These are phyloP conservation scores for Leontocebus nigricollis DNA, from an alignment of 2,797 vertebrate species.

Conservation along the genomic window DNA sequence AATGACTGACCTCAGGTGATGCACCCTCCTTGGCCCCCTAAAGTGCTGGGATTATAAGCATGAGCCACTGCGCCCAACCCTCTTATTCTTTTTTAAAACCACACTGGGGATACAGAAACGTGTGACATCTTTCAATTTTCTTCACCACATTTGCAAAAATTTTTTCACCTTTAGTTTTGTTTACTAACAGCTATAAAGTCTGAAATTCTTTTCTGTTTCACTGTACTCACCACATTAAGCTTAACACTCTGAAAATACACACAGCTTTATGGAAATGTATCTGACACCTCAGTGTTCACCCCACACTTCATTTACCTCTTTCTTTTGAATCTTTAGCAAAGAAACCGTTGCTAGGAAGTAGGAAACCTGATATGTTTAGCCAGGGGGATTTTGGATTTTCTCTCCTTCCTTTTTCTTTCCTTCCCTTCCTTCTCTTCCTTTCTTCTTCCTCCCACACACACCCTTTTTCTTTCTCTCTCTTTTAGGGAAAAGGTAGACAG, in stretches of 20 bases:
- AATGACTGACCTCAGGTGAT: not conserved
- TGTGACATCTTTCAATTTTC: not conserved
- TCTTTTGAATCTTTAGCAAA: conserved; percentile 7
- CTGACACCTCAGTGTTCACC: not conserved
- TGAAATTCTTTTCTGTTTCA: not conserved
- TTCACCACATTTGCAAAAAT: not conserved
- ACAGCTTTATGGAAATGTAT: not conserved
- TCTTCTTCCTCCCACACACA: rapidly evolving
- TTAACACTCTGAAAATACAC: not conserved
- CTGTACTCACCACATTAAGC: not conserved
- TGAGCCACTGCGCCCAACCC: not conserved
- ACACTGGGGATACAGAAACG: not conserved
- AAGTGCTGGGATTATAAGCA: not conserved
- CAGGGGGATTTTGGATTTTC: not conserved
- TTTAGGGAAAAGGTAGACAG: not conserved
- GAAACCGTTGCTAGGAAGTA: not conserved
- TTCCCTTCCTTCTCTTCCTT: not conserved
- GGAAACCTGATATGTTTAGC: not conserved
- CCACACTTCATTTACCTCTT: not conserved
- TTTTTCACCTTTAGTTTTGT: not conserved
- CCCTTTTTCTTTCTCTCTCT: no score
- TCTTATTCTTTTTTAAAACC: not conserved
- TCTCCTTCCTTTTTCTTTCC: no score
- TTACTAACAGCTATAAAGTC: not conserved
- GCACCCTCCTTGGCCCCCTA: not conserved